Conservation (phyloP, 2,888 invertebrate genomes). For the Hirtodrosophila cameraria region DNA sequence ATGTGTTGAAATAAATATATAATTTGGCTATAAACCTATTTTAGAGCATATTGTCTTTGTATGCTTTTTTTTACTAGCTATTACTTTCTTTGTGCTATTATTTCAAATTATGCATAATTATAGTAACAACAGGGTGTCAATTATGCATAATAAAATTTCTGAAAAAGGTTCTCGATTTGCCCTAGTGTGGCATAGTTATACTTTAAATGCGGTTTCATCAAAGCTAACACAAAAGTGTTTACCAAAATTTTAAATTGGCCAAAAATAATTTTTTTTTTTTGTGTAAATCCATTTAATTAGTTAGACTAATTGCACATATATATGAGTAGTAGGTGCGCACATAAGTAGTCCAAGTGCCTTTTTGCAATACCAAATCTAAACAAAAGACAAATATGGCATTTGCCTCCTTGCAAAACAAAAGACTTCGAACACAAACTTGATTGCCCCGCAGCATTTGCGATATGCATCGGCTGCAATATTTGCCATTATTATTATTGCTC, state of each 20-base stretch:
- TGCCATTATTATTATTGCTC: slow-evolving; percentile 38
- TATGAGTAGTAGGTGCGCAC: neutral
- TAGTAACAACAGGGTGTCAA: neutral
- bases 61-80: neutral
- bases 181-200: neutral
- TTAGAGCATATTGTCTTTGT: neutral
- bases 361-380: slow-evolving; percentile 16
- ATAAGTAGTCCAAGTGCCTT: slow-evolving; percentile 7
- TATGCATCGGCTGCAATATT: slow-evolving; percentile 42
- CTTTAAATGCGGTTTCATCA: too few relatives aligned
- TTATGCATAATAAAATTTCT: neutral
- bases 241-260: too few relatives aligned
- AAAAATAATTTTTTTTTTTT: too few relatives aligned
- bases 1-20: neutral
- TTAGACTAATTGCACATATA: slow-evolving; percentile 5
- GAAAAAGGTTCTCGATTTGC: neutral
- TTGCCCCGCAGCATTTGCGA: slow-evolving; percentile 7
- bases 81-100: too few relatives aligned
- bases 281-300: neutral
- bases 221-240: neutral
- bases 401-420: slow-evolving; percentile 59
- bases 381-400: slow-evolving; percentile 29
- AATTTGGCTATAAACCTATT: slow-evolving; percentile 2
- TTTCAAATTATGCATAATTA: neutral
- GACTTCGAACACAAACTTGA: slow-evolving; percentile 67